Percentiles rank a stretch among this genome's conserved stretches.
Evolutionary conservation across 2,888 invertebrate species (phyloP).

Genomic region (Tineola bisselliella): DNA sequence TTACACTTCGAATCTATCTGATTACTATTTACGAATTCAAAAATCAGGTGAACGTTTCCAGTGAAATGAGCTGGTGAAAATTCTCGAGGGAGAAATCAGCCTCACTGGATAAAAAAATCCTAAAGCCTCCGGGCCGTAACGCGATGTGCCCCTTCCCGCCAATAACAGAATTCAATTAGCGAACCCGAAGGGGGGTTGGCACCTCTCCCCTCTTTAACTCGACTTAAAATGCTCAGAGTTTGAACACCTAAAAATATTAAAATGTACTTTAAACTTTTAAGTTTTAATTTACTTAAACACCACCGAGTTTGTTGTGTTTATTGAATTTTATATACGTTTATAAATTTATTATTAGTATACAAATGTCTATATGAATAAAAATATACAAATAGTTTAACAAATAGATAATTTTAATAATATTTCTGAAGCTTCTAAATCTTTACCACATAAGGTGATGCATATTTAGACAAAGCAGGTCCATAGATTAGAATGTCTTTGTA

Average conservation of each 20-base stretch:
- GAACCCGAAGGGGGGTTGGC: slow-evolving; percentile 10
- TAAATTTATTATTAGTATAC: too few relatives aligned
- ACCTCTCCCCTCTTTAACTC: background rate
- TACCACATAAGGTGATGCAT: too few relatives aligned
- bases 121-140: slow-evolving; percentile 12
- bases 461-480: background rate
- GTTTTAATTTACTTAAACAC: slow-evolving; percentile 1
- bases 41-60: slow-evolving; percentile 9
- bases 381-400: too few relatives aligned
- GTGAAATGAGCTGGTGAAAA: slow-evolving; percentile 14
- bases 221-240: background rate
- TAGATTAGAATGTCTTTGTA: slow-evolving; percentile 1
- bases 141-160: slow-evolving; percentile 17
- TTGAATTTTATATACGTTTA: too few relatives aligned
- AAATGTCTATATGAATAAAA: too few relatives aligned
- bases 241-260: slow-evolving; percentile 11
- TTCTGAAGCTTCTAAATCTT: too few relatives aligned
- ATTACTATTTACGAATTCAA: slow-evolving; percentile 3
- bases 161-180: slow-evolving; percentile 20
- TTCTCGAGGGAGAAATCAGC: slow-evolving; percentile 7
- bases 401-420: too few relatives aligned
- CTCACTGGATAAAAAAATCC: slow-evolving; percentile 13
- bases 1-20: background rate
- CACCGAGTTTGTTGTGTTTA: background rate
- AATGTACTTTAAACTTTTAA: background rate